Base-by-base conservation (phyloP, 2,113 vertebrate genomes). In the Aldabrachelys gigantea region DNA sequence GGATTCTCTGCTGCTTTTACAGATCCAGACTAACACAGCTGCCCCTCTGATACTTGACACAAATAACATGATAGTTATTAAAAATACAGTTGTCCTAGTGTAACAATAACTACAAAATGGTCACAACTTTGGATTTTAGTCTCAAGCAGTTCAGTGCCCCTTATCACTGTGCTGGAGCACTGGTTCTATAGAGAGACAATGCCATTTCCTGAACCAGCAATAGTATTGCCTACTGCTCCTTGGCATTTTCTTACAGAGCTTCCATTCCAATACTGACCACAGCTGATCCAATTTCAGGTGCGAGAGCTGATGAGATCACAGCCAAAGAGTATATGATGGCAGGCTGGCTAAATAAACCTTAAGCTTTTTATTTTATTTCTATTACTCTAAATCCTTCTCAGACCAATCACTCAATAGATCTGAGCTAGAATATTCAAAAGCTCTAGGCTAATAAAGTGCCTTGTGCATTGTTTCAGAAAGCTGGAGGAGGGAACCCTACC, bases 381-480 rank as follows among this genome's bases (percentile, higher is more conserved):
- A 1, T 5, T 56, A 53, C 35, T 62, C 4, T 65, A 50, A 56
- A 24, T 41, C 85, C 5, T 52, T 54, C 53, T 2, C 25, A 65
- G 1, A 86, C 41, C 57, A 80, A 35, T 21, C 62, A 27, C 8
- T 25, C 24, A 76, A 76, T 22, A 76, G 50, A 88, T 54, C 78
- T 24, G 69, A 52, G n/a, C 53, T 83, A 78, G 56, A 88, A 82
- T 47, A 88, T 41, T 76, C 79, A 91, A 95, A 76, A 95, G 92
- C 69, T 93, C 87, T 84, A 75, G 72, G 82, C 89, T 69, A 93
- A 88, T 29, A 96, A 94, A 94, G 94, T 83, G 92, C 94, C 95
- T 95, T 86, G 49, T 9, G 25, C 88, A 89, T 85, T 90, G 94
- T 4, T 85, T n/a, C 49, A 81, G 90, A 29, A 49, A 91, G 80